Evolutionary conservation across 1,140 invertebrate genomes (phyloP), one percentile per base, ranked within the genome.

Genomic region (Epicauta chinensis): DNA sequence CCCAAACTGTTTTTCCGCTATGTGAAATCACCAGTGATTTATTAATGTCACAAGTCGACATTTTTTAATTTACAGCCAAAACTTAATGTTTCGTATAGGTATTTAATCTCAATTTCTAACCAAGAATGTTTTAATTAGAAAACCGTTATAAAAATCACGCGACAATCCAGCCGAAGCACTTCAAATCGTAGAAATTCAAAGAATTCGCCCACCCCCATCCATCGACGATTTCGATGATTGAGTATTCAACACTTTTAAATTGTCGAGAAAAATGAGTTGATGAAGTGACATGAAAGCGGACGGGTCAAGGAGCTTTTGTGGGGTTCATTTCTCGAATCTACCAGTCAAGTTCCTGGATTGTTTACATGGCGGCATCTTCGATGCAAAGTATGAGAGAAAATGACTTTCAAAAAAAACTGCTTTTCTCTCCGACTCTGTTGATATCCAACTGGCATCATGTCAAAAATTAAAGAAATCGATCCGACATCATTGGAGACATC

Each of bases 191-290:
- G 32, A 48, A 58, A 55, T 58, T 53, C 52, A 16, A 47, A 45
- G 56, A 53, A 58, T 51, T 52, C 38, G 53, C 53, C 53, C 57
- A 59, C 57, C 57, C 57, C 53, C 7, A 23, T 23, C 23, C 4
- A 23, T 23, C 23, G 4, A 23, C 23, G 4, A 23, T 23, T 56
- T 49, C 48, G 43, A 34, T 56, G 57, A 59, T 59, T 59, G 47
- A 59, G 57, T 59, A 59, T 59, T 59, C 57, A 59, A 56, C 57
- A 53, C 54, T 56, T 31, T 30, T 46, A 53, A 56, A 55, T 42
- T 23, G 23, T 23, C 4, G 23, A 23, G 34, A 46, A 38, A 50
- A 53, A 49, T 59, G 50, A 59, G 34, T 59, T 59, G 57, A 59
- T 59, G 57, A 56, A 56, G 53, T 59, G 57, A 59, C 57, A 56